These are phyloP conservation scores for Nibea coibor DNA, from an alignment of 2,113 vertebrate genomes.

Conservation along the genomic window DNA sequence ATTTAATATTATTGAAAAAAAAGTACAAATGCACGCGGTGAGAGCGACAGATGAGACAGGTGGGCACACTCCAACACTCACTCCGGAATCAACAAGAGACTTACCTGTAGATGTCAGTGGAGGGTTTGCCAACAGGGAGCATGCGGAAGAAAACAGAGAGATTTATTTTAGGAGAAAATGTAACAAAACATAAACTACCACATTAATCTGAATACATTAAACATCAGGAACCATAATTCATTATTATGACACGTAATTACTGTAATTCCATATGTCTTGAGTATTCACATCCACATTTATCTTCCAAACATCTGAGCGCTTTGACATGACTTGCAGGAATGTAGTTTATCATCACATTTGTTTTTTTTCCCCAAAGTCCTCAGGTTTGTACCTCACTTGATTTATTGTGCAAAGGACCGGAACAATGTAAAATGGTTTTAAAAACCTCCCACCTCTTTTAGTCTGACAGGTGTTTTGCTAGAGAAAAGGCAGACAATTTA, in stretches of 20 bases:
- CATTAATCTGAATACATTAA: constrained; percentile 23
- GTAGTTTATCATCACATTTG: constrained; percentile 23
- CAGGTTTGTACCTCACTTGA: neutral
- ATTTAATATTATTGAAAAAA: neutral
- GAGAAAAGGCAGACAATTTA: constrained; percentile 1
- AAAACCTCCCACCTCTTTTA: constrained; percentile 5
- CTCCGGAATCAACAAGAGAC: constrained; percentile 26
- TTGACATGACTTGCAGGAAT: constrained; percentile 22
- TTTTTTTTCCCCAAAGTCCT: constrained; percentile 3
- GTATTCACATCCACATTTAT: constrained; percentile 1
- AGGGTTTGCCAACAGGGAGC: constrained; percentile 24
- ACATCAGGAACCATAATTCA: neutral
- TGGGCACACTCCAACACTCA: neutral
- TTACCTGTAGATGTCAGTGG: constrained; percentile 69
- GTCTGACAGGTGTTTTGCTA: constrained; percentile 1
- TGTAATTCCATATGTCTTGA: constrained; percentile 26
- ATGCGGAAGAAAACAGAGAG: constrained; percentile 28
- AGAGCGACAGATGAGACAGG: neutral
- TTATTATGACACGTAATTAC: constrained; percentile 24
- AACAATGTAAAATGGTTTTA: neutral
- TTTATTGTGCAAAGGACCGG: constrained; percentile 12
- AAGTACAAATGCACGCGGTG: neutral
- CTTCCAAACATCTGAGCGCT: constrained; percentile 24
- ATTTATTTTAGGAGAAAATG: constrained; percentile 28
- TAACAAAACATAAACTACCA: constrained; percentile 5